Conservation (phyloP, 2,797 vertebrate genomes). For the Carcharodon carcharias region DNA sequence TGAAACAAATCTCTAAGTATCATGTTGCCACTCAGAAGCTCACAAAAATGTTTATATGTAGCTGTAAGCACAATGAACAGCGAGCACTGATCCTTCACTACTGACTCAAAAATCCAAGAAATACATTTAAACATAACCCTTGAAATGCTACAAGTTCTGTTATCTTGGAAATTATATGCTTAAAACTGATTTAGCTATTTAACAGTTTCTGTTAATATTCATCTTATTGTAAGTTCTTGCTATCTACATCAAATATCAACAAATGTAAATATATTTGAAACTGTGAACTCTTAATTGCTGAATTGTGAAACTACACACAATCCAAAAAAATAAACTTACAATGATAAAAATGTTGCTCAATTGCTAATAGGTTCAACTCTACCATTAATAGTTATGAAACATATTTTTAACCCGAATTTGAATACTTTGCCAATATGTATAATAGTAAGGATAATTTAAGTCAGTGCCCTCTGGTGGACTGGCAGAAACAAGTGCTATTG, state of each 20-base stretch:
- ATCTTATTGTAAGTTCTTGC: background rate
- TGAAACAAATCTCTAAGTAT: too few species aligned
- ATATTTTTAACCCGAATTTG: background rate
- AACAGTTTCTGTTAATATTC: background rate
- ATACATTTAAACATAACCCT: background rate
- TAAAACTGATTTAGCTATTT: too few species aligned
- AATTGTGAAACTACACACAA: background rate
- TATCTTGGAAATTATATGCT: background rate
- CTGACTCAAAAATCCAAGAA: too few species aligned
- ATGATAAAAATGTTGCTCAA: background rate
- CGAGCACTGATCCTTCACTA: too few species aligned
- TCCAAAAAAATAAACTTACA: background rate
- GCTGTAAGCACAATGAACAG: too few species aligned
- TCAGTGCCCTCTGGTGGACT: background rate
- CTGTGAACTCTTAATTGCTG: background rate
- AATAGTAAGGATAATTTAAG: background rate
- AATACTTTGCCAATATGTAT: background rate
- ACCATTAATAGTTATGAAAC: background rate
- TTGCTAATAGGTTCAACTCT: background rate
- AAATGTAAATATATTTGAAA: background rate
- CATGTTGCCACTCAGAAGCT: too few species aligned
- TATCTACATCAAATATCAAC: background rate
- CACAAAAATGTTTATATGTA: too few species aligned
- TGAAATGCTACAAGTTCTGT: background rate
- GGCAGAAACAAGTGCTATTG: background rate